Conservation (phyloP, 2,888 invertebrate species). For the Lasioglossum oenotherae region DNA sequence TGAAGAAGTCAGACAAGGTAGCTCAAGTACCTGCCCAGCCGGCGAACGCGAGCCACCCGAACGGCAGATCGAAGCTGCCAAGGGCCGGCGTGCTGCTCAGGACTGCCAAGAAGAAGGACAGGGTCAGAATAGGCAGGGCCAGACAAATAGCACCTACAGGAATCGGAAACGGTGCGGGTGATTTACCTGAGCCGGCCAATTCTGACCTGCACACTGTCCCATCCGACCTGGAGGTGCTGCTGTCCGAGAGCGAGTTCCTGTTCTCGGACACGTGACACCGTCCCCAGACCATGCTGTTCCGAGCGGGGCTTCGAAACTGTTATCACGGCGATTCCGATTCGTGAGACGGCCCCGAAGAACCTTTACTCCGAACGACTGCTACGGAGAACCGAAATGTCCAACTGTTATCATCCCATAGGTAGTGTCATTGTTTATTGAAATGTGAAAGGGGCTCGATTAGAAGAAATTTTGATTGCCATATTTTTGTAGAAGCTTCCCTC, state of each 20-base stretch:
- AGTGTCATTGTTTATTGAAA: neutral
- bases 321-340: conserved; percentile 57
- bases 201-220: conserved; percentile 87
- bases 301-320: neutral
- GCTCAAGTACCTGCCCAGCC: conserved; percentile 84
- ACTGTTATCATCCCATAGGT: neutral
- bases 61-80: conserved; percentile 70
- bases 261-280: conserved; percentile 85
- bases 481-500: conserved; percentile 1
- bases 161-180: conserved; percentile 65
- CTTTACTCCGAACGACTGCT: neutral
- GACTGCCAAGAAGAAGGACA: conserved; percentile 78
- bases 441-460: neutral
- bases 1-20: conserved; percentile 90
- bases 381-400: neutral
- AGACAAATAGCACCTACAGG: conserved; percentile 78
- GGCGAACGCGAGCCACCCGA: conserved; percentile 54
- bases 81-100: conserved; percentile 85
- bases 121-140: conserved; percentile 75
- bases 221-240: conserved; percentile 87
- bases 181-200: conserved; percentile 83
- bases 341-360: neutral
- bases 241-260: conserved; percentile 87
- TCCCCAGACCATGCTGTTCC: neutral
- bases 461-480: neutral